Conservation (phyloP, 2,888 invertebrate genomes). For the Allacma fusca region DNA sequence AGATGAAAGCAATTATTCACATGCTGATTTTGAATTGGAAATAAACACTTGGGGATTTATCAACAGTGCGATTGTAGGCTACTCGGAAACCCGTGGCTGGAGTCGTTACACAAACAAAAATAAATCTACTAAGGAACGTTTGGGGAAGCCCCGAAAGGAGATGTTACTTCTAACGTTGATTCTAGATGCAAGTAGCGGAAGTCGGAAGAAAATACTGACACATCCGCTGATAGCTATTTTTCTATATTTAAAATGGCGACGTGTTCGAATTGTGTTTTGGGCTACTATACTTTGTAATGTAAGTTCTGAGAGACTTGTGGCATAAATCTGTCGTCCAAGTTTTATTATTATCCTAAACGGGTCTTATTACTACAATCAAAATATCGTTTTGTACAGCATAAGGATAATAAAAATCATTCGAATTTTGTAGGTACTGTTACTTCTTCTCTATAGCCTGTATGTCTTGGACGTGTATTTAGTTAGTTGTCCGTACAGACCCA, state of each 20-base stretch:
- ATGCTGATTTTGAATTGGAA: too few species aligned
- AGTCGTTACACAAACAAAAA: slow-evolving; percentile 45
- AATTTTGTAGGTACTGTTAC: slow-evolving; percentile 52
- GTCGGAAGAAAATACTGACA: slow-evolving; percentile 59
- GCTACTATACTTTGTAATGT: slow-evolving; percentile 57
- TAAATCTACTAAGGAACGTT: slow-evolving; percentile 27
- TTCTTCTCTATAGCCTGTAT: slow-evolving; percentile 58
- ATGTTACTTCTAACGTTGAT: slow-evolving; percentile 58
- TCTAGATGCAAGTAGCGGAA: slow-evolving; percentile 58
- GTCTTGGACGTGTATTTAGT: slow-evolving; percentile 59
- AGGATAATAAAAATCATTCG: too few species aligned
- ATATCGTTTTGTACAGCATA: too few species aligned
- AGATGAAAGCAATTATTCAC: not conserved
- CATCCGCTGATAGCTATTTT: slow-evolving; percentile 60
- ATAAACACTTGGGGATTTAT: too few species aligned
- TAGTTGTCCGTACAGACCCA: slow-evolving; percentile 60
- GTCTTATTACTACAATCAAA: too few species aligned
- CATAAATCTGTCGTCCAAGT: too few species aligned
- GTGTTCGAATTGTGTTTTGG: slow-evolving; percentile 59
- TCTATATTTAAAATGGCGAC: slow-evolving; percentile 57
- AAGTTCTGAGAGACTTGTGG: too few species aligned
- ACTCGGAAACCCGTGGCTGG: slow-evolving; percentile 55
- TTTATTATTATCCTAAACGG: too few species aligned
- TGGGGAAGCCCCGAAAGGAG: slow-evolving; percentile 49
- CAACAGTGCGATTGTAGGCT: slow-evolving; percentile 58